Percentiles rank a stretch among this genome's conserved stretches.
These are phyloP conservation scores for Eupithecia centaureata DNA, from an alignment of 2,888 invertebrate species.

Conservation along the genomic window DNA sequence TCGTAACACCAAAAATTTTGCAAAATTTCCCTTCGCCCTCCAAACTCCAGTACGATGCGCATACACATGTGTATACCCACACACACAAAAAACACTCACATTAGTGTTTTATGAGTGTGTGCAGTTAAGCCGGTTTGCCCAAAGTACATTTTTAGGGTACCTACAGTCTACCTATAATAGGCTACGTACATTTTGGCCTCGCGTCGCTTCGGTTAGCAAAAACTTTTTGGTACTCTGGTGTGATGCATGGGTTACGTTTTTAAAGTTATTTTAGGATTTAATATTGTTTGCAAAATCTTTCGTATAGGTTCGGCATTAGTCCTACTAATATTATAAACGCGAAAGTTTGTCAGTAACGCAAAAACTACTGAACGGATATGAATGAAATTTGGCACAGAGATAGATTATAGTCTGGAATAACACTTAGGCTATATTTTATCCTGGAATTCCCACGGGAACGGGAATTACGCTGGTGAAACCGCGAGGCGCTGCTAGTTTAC, in stretches of 20 bases:
- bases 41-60: conserved; percentile 52
- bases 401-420: too few species aligned
- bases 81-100: background rate
- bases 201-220: conserved; percentile 29
- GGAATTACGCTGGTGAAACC: too few species aligned
- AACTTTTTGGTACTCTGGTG: conserved; percentile 8
- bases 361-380: too few species aligned
- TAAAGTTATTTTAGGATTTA: background rate
- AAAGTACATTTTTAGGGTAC: conserved; percentile 71
- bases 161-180: conserved; percentile 56
- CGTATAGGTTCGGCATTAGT: too few species aligned
- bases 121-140: conserved; percentile 70
- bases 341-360: too few species aligned
- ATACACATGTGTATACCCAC: conserved; percentile 23
- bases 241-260: background rate
- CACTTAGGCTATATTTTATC: too few species aligned
- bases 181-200: conserved; percentile 45
- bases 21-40: conserved; percentile 82
- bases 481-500: too few species aligned
- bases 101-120: conserved; percentile 44
- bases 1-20: conserved; percentile 66
- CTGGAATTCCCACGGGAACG: too few species aligned
- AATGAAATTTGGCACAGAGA: too few species aligned
- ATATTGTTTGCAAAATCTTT: background rate
- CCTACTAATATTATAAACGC: too few species aligned